These are phyloP conservation scores for Pseudobourletiella spinata DNA, from an alignment of 1,140 invertebrate genomes.

Conservation along the genomic window DNA sequence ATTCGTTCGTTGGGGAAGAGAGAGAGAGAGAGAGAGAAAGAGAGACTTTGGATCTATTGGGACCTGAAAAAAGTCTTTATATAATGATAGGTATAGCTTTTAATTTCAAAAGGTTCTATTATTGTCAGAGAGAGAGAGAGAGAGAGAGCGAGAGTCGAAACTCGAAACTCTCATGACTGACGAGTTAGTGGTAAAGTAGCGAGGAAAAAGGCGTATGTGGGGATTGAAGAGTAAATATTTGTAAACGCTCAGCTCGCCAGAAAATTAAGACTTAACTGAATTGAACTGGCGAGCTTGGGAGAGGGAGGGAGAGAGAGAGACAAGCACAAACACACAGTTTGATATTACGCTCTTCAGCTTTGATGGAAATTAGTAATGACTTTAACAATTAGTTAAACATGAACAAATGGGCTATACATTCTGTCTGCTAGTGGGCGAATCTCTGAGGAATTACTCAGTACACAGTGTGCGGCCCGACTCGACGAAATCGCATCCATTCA, in stretches of 20 bases:
- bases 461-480: background rate
- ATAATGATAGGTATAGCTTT: slow-evolving; percentile 27
- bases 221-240: slow-evolving; percentile 36
- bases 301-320: slow-evolving; percentile 10
- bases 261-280: slow-evolving; percentile 37
- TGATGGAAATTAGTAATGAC: slow-evolving; percentile 37
- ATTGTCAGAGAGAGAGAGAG: slow-evolving; percentile 1
- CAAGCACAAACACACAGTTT: slow-evolving; percentile 22
- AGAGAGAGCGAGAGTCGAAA: background rate
- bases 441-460: slow-evolving; percentile 19
- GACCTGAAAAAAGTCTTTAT: slow-evolving; percentile 30
- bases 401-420: slow-evolving; percentile 34
- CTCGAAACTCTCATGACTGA: background rate
- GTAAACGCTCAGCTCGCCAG: slow-evolving; percentile 33
- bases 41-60: slow-evolving; percentile 9
- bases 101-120: slow-evolving; percentile 37
- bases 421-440: slow-evolving; percentile 13
- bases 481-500: slow-evolving; percentile 3
- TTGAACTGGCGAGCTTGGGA: slow-evolving; percentile 17
- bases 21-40: background rate
- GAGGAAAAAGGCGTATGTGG: slow-evolving; percentile 26
- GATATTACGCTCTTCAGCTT: slow-evolving; percentile 33
- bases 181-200: slow-evolving; percentile 2
- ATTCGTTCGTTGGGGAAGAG: too few relatives aligned
- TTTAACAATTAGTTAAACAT: slow-evolving; percentile 37